Percentiles rank a stretch among this genome's conserved stretches.
Evolutionary conservation across 2,113 vertebrate species (phyloP).

Genomic region (Synodontis membranacea): DNA sequence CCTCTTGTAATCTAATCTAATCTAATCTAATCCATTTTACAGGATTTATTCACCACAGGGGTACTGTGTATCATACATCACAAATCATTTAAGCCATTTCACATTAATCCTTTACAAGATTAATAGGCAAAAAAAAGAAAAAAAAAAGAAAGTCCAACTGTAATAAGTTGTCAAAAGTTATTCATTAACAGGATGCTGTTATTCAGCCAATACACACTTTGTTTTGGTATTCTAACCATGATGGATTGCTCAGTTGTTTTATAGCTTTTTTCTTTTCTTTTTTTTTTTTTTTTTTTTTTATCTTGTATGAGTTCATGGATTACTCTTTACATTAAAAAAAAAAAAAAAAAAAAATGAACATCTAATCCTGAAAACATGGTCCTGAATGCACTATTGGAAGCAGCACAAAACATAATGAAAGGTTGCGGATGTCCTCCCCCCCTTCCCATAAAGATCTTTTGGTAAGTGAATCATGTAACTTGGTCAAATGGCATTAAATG

Average conservation of each 20-base stretch:
- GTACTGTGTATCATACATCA: background rate
- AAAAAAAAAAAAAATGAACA: no score
- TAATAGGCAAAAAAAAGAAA: no score
- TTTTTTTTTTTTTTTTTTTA: no score
- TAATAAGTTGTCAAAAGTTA: background rate
- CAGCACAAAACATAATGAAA: constrained; percentile 15
- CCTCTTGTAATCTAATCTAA: background rate
- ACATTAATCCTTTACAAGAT: background rate
- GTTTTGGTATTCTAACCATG: background rate
- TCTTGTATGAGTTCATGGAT: background rate
- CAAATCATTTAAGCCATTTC: background rate
- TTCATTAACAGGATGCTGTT: background rate
- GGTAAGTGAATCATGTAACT: constrained; percentile 6
- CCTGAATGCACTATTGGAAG: constrained; percentile 1
- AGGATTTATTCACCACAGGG: background rate
- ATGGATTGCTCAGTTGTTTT: background rate
- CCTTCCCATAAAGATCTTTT: background rate
- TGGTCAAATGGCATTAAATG: constrained; percentile 23
- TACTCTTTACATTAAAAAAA: background rate
- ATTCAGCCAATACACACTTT: background rate
- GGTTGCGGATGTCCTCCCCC: background rate
- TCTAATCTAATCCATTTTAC: background rate
- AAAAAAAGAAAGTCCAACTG: no score
- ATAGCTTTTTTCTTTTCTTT: constrained; percentile 2
- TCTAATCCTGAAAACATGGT: background rate